These are phyloP conservation scores for Drosophila fuyamai DNA, from an alignment of 1,140 invertebrate species.

Conservation along the genomic window DNA sequence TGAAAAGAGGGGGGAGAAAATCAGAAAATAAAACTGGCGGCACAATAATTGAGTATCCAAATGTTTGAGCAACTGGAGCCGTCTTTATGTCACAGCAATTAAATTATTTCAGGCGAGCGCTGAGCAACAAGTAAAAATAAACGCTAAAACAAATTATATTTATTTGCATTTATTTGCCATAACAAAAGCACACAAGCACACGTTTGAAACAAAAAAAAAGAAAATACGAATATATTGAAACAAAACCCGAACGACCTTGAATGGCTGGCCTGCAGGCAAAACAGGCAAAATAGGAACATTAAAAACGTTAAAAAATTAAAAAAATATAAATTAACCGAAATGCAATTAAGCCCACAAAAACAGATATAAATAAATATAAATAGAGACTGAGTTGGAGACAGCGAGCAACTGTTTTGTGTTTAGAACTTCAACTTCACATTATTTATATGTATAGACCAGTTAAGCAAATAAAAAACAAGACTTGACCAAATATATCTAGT, in stretches of 20 bases:
- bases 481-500: neutral
- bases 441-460: constrained; percentile 35
- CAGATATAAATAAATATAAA: constrained; percentile 62
- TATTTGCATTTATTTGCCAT: constrained; percentile 65
- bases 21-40: constrained; percentile 31
- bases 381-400: constrained; percentile 13
- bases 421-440: constrained; percentile 39
- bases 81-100: constrained; percentile 56
- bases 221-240: constrained; percentile 29
- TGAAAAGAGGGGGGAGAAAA: constrained; percentile 8
- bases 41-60: constrained; percentile 22
- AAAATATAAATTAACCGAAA: constrained; percentile 43
- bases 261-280: constrained; percentile 26
- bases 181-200: constrained; percentile 36
- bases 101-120: constrained; percentile 49
- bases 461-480: constrained; percentile 35
- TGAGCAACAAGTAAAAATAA: constrained; percentile 41
- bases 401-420: constrained; percentile 44
- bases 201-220: constrained; percentile 1
- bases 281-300: constrained; percentile 30
- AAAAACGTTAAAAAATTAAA: constrained; percentile 33
- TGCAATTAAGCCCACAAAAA: constrained; percentile 42
- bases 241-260: constrained; percentile 49
- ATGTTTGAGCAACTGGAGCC: constrained; percentile 51
- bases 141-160: constrained; percentile 56